Conservation (phyloP, 2,113 vertebrate species). For the Pomatorhinus ruficollis region DNA sequence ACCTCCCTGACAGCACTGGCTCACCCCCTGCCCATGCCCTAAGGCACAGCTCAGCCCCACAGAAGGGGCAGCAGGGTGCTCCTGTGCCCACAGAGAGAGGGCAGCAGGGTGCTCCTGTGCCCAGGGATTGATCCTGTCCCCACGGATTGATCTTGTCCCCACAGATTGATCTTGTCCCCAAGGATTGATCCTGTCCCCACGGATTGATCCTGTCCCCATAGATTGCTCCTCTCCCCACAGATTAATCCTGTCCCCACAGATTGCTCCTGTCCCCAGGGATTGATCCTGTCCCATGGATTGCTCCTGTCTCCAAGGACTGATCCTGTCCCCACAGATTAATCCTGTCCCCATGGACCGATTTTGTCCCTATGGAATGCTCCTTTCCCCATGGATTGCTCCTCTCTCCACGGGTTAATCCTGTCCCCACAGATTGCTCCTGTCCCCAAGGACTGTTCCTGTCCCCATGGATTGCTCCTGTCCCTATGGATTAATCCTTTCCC, state of each 20-base stretch:
- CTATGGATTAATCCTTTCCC: accelerated
- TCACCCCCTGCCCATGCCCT: accelerated
- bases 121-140: accelerated
- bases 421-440: neutral
- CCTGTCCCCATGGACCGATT: accelerated
- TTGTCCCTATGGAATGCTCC: accelerated
- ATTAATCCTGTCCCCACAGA: accelerated
- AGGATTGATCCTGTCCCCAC: accelerated
- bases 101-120: accelerated
- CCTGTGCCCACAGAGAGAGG: neutral
- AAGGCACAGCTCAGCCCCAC: neutral
- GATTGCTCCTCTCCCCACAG: accelerated
- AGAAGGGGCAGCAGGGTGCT: accelerated
- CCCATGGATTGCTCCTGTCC: neutral
- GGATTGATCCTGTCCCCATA: accelerated
- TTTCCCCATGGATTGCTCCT: neutral
- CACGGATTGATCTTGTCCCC: accelerated
- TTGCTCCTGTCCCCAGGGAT: accelerated
- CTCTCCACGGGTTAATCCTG: accelerated
- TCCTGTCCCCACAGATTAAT: no score
- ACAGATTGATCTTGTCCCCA: neutral
- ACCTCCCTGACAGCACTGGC: neutral
- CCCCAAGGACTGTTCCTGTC: accelerated
- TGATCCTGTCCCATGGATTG: accelerated
- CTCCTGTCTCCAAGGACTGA: accelerated